Percentiles rank a stretch among this genome's conserved stretches.
phyloP scores from a whole-genome alignment of 2,797 vertebrate genomes.

The Vespertilio murinus region DNA sequence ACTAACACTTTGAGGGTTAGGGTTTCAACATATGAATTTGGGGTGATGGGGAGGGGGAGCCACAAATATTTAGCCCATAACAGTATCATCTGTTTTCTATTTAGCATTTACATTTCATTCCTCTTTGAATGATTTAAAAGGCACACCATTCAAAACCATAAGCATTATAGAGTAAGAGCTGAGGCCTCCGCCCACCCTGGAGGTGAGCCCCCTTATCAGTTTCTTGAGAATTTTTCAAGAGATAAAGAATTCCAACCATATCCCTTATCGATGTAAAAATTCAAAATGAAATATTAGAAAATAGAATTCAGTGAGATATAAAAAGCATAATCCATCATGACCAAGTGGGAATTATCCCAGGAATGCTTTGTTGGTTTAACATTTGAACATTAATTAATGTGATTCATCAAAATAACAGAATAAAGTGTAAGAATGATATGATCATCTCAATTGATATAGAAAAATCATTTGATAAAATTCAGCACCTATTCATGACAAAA shows the following conservation, averaged over 20 bases:
- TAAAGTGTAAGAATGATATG: background rate
- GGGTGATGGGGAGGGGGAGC: background rate
- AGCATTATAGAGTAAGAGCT: background rate
- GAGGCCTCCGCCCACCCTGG: background rate
- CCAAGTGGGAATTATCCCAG: background rate
- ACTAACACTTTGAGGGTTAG: background rate
- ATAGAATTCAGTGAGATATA: background rate
- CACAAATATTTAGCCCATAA: background rate
- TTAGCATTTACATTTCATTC: conserved; percentile 23
- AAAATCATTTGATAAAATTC: background rate
- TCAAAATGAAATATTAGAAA: background rate
- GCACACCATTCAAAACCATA: background rate
- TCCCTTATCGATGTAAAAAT: background rate
- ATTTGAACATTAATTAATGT: background rate
- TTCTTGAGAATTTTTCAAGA: background rate
- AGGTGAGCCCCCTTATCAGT: background rate
- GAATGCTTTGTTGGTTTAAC: background rate
- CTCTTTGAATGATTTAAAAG: conserved; percentile 15
- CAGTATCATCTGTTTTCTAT: background rate
- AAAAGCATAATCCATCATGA: background rate
- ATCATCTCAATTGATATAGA: background rate
- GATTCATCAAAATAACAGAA: background rate
- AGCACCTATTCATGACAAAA: background rate
- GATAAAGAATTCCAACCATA: background rate
- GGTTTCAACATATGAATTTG: background rate